These are phyloP conservation scores for Metallyticus violacea DNA, from an alignment of 2,888 invertebrate species.

Conservation along the genomic window DNA sequence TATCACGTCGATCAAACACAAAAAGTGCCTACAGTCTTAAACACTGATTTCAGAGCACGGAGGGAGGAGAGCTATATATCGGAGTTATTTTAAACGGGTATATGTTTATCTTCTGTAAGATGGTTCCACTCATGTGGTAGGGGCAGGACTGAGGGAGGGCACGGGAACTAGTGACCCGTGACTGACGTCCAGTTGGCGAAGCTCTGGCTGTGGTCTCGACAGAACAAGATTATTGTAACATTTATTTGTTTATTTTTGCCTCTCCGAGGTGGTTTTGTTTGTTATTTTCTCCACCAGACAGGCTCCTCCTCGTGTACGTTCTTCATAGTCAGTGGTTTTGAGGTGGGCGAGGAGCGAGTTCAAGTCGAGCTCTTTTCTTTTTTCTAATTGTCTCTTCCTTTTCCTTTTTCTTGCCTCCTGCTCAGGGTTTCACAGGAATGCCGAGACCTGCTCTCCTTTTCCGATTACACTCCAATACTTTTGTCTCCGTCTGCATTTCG, in stretches of 20 bases:
- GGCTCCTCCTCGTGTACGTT: background rate
- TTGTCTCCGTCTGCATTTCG: background rate
- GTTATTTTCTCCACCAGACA: background rate
- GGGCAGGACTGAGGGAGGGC: background rate
- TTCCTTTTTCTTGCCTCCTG: background rate
- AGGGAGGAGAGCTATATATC: no score
- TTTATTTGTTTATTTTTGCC: conserved; percentile 15
- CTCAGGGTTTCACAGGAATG: background rate
- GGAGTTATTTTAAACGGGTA: background rate
- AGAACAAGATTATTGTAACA: conserved; percentile 13
- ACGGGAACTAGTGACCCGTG: conserved; percentile 4
- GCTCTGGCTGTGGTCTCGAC: background rate
- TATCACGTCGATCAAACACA: background rate
- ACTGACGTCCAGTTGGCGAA: conserved; percentile 10
- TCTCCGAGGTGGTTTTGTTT: background rate
- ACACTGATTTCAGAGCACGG: background rate
- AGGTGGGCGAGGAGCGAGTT: conserved; percentile 15
- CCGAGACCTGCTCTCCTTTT: background rate
- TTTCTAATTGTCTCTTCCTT: conserved; percentile 8
- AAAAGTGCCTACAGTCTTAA: background rate
- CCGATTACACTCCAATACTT: background rate
- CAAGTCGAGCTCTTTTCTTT: background rate
- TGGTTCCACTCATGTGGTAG: background rate
- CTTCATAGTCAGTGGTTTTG: conserved; percentile 2
- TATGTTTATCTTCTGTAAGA: background rate